Percentiles rank a stretch among this genome's conserved stretches.
Conservation (phyloP, 1,140 invertebrate genomes). For the Bilobella aurantiaca region DNA sequence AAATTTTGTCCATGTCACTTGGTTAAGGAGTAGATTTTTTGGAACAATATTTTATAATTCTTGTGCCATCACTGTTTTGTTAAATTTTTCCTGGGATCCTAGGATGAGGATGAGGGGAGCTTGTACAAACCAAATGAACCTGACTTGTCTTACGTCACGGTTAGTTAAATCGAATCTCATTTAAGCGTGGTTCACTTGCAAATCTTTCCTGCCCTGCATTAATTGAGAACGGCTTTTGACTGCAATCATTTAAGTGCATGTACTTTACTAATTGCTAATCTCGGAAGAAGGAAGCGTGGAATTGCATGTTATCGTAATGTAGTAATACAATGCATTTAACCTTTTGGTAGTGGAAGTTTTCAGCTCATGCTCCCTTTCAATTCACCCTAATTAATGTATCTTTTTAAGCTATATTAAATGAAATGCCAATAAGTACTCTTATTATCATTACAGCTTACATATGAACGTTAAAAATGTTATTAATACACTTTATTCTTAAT, state of each 20-base stretch:
- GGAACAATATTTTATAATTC: background rate
- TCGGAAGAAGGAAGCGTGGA: too few species aligned
- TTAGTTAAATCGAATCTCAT: slow-evolving; percentile 21
- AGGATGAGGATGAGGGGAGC: slow-evolving; percentile 33
- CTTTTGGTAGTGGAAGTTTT: too few species aligned
- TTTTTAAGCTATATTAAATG: too few species aligned
- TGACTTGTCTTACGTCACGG: slow-evolving; percentile 32
- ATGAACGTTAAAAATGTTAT: too few species aligned
- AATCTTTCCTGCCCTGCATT: background rate
- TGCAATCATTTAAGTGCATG: too few species aligned
- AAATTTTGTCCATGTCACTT: background rate
- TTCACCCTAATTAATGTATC: too few species aligned
- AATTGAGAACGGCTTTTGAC: background rate
- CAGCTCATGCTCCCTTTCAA: too few species aligned
- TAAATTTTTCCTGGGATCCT: slow-evolving; percentile 11
- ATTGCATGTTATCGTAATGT: too few species aligned
- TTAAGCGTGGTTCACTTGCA: background rate
- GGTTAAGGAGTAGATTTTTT: background rate
- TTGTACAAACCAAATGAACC: slow-evolving; percentile 23
- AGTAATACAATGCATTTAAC: too few species aligned
- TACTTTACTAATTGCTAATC: slow-evolving; percentile 5
- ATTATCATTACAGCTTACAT: too few species aligned
- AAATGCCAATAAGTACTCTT: too few species aligned
- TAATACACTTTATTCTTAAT: slow-evolving; percentile 1
- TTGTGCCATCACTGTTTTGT: too few species aligned